A percentile compares a stretch with the other conserved stretches of the same genome.
Evolutionary conservation across 2,797 vertebrate species (phyloP).

Genomic region (Sandelia bainsii): DNA sequence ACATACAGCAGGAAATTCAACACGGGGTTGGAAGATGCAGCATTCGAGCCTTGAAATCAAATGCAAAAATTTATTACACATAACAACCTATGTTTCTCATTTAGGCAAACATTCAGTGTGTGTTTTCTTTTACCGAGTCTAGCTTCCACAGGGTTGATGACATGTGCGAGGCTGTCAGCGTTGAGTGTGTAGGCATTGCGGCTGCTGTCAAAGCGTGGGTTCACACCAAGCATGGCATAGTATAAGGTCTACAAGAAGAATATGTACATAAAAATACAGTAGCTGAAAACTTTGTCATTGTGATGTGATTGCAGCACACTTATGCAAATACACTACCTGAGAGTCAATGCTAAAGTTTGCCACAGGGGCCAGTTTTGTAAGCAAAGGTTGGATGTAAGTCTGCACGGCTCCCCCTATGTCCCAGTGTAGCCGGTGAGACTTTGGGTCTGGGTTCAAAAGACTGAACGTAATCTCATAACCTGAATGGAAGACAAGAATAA

Average conservation of each 20-base stretch:
- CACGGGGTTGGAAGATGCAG: conserved; percentile 93
- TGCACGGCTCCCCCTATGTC: conserved; percentile 90
- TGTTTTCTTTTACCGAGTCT: conserved; percentile 87
- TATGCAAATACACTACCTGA: conserved; percentile 83
- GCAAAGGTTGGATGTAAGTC: conserved; percentile 90
- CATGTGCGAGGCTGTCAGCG: conserved; percentile 92
- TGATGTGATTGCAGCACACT: background rate
- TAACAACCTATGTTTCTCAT: background rate
- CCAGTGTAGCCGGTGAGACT: conserved; percentile 92
- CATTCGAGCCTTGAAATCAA: conserved; percentile 89
- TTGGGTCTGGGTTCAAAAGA: conserved; percentile 95
- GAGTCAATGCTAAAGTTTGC: conserved; percentile 98
- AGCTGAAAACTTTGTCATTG: background rate
- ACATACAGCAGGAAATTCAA: conserved; percentile 97
- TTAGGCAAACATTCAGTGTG: background rate
- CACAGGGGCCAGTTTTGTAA: conserved; percentile 88
- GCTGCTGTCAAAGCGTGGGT: conserved; percentile 90
- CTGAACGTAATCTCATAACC: conserved; percentile 98
- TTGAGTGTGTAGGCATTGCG: conserved; percentile 89
- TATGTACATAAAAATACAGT: background rate
- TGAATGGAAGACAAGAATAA: conserved; percentile 54
- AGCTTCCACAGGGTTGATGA: conserved; percentile 98
- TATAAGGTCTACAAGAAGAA: conserved; percentile 88
- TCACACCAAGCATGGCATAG: conserved; percentile 93
- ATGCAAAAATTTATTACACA: background rate